Base-by-base conservation (phyloP, 2,888 invertebrate genomes). In the Drosophila mimetica region DNA sequence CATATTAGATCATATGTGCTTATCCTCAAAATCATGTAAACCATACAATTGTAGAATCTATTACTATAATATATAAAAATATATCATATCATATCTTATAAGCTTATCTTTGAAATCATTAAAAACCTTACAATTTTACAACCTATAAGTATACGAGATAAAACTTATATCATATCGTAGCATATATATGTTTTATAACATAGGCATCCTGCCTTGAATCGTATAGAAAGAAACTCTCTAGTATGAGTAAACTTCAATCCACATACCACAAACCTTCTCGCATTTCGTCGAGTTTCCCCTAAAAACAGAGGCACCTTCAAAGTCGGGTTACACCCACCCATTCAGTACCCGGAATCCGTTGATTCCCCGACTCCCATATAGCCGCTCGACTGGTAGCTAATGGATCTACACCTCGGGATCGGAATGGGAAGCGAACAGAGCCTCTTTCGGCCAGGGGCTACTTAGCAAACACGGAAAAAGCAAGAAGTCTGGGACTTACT, bases 361-460 rank as follows among this genome's bases (percentile, higher is more conserved):
- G 25, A 32, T 11, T 47, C 18, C 14, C 8, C 52, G 51, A 58
- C 69, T 69, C 39, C 69, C 53, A 37, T 69, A 47, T 52, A 58
- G 58, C 50, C 57, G 36, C 22, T 36, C 18, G 50, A 44, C 51
- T 75, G 79, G 79, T 81, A 86, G 85, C 80, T 81, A 81, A 81
- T 81, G 87, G 87, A 82, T 81, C 67, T 87, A 85, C 82, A 85
- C 87, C 82, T 80, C 75, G 73, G 65, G 66, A 66, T 61, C 47
- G 32, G 30, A 14, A 9, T 28, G 25, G 70, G 65, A 66, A 66
- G 59, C 47, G 32, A 30, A 14, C 11, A 20, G 30, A 36, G 48
- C 39, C 48, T 37, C 28, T n/a, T 13, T 6, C 36, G 37, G 18
- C 37, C 60, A 69, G 46, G 59, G 75, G 75, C 86, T 80, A 73